Conservation (phyloP, 2,797 vertebrate genomes). For the Gastrophryne carolinensis region DNA sequence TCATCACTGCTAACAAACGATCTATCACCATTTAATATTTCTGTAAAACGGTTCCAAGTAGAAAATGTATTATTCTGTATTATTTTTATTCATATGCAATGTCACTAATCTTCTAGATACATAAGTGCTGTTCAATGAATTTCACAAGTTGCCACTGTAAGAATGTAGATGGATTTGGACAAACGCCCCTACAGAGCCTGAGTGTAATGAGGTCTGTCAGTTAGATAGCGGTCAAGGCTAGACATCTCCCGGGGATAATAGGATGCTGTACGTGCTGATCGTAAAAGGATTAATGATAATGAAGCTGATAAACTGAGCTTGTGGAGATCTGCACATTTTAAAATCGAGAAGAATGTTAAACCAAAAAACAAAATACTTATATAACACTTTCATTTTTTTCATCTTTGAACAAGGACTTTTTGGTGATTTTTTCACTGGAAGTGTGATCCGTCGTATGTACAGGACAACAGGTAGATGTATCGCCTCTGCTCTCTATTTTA, state of each 20-base stretch:
- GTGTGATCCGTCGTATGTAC: too few relatives aligned
- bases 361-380: too few relatives aligned
- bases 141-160: conserved; percentile 4
- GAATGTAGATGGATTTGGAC: background rate
- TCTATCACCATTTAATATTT: too few relatives aligned
- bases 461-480: too few relatives aligned
- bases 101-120: conserved; percentile 7
- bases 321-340: background rate
- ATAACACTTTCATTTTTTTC: too few relatives aligned
- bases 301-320: conserved; percentile 15
- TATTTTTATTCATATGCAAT: background rate
- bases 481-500: too few relatives aligned
- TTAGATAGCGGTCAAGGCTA: conserved; percentile 29
- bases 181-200: background rate
- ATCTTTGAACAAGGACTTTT: too few relatives aligned
- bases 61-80: background rate
- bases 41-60: too few relatives aligned
- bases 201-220: conserved; percentile 24
- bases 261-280: background rate
- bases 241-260: background rate
- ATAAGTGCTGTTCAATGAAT: conserved; percentile 7
- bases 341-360: background rate
- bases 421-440: too few relatives aligned
- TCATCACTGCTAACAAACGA: too few relatives aligned
- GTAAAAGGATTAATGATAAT: conserved; percentile 6